These are phyloP conservation scores for Dicentrarchus labrax DNA, from an alignment of 2,113 vertebrate species.

Conservation along the genomic window DNA sequence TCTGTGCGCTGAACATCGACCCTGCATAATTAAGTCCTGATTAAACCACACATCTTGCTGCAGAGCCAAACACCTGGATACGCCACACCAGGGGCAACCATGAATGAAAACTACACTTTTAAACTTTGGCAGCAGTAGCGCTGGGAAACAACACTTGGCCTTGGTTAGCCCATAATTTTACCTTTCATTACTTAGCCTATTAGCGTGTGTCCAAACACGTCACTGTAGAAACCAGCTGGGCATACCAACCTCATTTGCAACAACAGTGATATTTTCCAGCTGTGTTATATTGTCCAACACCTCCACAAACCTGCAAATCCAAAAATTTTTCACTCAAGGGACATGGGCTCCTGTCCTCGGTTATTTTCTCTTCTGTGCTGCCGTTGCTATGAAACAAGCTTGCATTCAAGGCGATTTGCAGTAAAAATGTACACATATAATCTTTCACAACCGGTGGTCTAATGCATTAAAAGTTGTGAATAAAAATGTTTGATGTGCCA, in stretches of 20 bases:
- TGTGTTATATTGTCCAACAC: slow-evolving; percentile 17
- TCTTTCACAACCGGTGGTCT: background rate
- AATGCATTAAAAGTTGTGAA: background rate
- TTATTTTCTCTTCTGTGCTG: slow-evolving; percentile 1
- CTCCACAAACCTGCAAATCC: background rate
- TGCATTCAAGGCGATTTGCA: background rate
- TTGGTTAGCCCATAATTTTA: background rate
- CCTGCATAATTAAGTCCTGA: slow-evolving; percentile 29
- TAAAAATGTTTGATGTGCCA: background rate
- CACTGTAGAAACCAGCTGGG: background rate
- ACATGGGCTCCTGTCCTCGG: background rate
- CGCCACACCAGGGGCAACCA: background rate
- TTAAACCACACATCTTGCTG: slow-evolving; percentile 27
- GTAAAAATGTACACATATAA: background rate
- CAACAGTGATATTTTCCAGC: slow-evolving; percentile 11
- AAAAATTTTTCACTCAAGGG: background rate
- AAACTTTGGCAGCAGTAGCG: background rate
- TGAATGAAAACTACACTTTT: slow-evolving; percentile 2
- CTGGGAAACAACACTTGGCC: background rate
- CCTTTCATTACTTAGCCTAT: background rate
- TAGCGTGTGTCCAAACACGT: background rate
- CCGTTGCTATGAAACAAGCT: slow-evolving; percentile 8
- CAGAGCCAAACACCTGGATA: slow-evolving; percentile 25
- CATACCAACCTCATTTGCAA: slow-evolving; percentile 2
- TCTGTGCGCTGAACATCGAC: background rate